Evolutionary conservation across 2,888 invertebrate genomes (phyloP), one percentile per base, ranked within the genome.

Genomic region (Drosophila rubida): DNA sequence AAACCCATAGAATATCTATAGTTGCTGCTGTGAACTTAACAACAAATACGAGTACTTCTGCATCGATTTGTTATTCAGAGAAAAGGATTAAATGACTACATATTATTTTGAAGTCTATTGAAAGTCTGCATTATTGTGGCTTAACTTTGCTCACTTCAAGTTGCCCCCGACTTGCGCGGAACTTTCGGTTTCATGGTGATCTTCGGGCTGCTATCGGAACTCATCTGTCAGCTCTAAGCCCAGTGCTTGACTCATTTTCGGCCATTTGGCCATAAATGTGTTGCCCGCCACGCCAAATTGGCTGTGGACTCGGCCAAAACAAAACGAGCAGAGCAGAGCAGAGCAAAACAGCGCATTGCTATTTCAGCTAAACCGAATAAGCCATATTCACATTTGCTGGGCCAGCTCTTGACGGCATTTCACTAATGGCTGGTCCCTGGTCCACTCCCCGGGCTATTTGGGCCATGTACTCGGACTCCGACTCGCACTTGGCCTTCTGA

Each of bases 331-430:
- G 11, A 32, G 30, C 19, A 19, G 3, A 27, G 27, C 39, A 32
- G 9, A 42, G 37, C 30, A 35, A 16, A 46, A 46, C 2, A 30
- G 11, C 14, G 14, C 27, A 58, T 69, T 70, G 53, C 32, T 39
- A 23, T 37, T 37, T 9, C 19, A 35, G 61, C 61, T 50, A 71
- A 71, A 61, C 54, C 70, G 37, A 69, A 64, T 70, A 70, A 71
- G 70, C 70, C 70, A 58, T 61, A 61, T 67, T 57, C 67, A 51
- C 58, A 62, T 54, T 72, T 42, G 22, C 49, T 41, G 42, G 19
- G 39, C 32, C 64, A 62, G 63, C 66, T 69, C 68, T 62, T 66
- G 75, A 78, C 75, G 45, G 60, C 83, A 83, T 83, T 83, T 80
- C 73, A 75, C 84, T 80, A 80, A 80, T 80, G 80, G 80, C 51